A percentile compares a stretch with the other conserved stretches of the same genome.
phyloP scores from a whole-genome alignment of 2,888 invertebrate species.

The Netelia fuscicornis region DNA sequence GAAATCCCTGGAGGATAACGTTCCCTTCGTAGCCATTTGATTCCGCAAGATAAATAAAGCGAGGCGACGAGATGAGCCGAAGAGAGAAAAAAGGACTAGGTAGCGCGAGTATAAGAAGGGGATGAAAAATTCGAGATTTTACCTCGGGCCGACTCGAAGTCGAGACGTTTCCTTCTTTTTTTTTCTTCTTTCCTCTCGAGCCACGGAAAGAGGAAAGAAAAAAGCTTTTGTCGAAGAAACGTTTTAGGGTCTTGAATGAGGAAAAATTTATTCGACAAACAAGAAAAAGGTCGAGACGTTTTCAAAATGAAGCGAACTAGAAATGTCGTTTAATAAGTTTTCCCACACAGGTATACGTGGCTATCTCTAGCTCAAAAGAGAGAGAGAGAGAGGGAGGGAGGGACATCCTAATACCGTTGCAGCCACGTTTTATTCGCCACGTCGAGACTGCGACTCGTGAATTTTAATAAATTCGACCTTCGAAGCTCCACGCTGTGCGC shows the following conservation, averaged over 20 bases:
- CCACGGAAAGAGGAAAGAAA: too few relatives aligned
- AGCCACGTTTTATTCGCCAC: constrained; percentile 20
- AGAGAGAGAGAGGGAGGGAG: too few relatives aligned
- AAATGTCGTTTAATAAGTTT: not conserved
- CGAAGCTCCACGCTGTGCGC: not conserved
- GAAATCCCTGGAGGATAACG: not conserved
- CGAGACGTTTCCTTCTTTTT: too few relatives aligned
- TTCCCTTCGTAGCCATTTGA: not conserved
- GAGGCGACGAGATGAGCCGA: not conserved
- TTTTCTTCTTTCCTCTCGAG: too few relatives aligned
- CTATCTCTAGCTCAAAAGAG: not conserved
- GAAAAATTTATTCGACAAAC: not conserved
- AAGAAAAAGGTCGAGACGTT: constrained; percentile 3
- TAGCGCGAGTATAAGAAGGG: not conserved
- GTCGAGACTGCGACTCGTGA: constrained; percentile 12
- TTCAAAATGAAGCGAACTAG: not conserved
- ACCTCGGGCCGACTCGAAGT: not conserved
- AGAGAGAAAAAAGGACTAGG: not conserved
- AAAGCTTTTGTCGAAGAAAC: not conserved
- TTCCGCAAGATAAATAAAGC: constrained; percentile 3
- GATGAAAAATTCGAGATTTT: not conserved
- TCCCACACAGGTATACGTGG: not conserved
- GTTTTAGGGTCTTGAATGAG: not conserved
- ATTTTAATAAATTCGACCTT: constrained; percentile 40
- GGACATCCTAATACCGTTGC: not conserved